These are phyloP conservation scores for Neosilurus hyrtlii DNA, from an alignment of 2,797 vertebrate genomes.

Conservation along the genomic window DNA sequence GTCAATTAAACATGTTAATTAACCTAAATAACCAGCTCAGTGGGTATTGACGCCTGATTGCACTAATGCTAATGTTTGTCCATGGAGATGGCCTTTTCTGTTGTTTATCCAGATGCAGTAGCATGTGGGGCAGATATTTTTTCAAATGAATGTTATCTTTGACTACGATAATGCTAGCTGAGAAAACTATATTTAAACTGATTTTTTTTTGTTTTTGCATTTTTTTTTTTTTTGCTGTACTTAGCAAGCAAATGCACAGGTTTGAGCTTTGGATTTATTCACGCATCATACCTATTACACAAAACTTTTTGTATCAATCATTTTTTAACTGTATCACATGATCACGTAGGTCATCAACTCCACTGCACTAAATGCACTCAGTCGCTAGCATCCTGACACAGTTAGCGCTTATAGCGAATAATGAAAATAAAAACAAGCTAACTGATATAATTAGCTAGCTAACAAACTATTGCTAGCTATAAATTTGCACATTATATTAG, in stretches of 20 bases:
- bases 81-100: neutral
- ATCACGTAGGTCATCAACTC: neutral
- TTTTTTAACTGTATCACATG: neutral
- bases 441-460: neutral
- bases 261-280: neutral
- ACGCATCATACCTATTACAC: too few relatives aligned
- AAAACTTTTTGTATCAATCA: neutral
- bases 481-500: neutral
- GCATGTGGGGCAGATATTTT: too few relatives aligned
- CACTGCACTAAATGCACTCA: neutral
- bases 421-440: neutral
- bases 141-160: too few relatives aligned
- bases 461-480: neutral
- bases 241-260: neutral
- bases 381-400: neutral
- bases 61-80: neutral
- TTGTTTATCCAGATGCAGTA: too few relatives aligned
- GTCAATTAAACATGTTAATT: too few relatives aligned
- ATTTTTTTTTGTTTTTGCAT: too few relatives aligned
- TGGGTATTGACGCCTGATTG: neutral
- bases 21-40: neutral
- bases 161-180: neutral
- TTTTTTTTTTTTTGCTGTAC: neutral
- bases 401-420: neutral
- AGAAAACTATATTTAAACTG: neutral